Percentiles rank a stretch among this genome's conserved stretches.
These are phyloP conservation scores for Uria lomvia DNA, from an alignment of 2,113 vertebrate genomes.

Conservation along the genomic window DNA sequence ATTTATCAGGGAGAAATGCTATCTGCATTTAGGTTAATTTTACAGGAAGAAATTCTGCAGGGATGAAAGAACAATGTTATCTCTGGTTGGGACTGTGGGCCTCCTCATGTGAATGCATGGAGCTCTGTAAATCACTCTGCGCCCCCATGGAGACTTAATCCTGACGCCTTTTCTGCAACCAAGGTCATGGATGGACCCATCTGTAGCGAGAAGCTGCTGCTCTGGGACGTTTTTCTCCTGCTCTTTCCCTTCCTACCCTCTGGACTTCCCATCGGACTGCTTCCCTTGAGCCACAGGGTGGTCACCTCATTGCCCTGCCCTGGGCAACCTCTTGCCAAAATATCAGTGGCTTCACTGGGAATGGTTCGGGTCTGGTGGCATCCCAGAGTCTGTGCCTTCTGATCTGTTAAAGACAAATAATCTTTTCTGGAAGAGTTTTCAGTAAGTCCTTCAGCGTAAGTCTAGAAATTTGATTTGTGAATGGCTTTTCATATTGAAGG, in stretches of 20 bases:
- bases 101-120: background rate
- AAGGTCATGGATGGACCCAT: background rate
- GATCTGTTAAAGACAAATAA: background rate
- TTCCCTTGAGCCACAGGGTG: background rate
- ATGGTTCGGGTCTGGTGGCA: background rate
- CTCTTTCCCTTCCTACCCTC: background rate
- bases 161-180: background rate
- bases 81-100: background rate
- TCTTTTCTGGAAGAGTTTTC: background rate
- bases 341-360: background rate
- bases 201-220: background rate
- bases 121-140: background rate
- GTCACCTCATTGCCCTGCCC: background rate
- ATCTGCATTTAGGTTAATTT: background rate
- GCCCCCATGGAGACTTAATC: background rate
- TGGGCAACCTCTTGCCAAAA: background rate
- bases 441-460: background rate
- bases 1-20: background rate
- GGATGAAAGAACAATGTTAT: background rate
- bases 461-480: background rate
- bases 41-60: background rate
- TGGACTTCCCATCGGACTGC: background rate
- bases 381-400: background rate
- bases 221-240: background rate
- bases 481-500: background rate